Conservation (phyloP, 2,888 invertebrate species). For the Polydrusus tereticollis region DNA sequence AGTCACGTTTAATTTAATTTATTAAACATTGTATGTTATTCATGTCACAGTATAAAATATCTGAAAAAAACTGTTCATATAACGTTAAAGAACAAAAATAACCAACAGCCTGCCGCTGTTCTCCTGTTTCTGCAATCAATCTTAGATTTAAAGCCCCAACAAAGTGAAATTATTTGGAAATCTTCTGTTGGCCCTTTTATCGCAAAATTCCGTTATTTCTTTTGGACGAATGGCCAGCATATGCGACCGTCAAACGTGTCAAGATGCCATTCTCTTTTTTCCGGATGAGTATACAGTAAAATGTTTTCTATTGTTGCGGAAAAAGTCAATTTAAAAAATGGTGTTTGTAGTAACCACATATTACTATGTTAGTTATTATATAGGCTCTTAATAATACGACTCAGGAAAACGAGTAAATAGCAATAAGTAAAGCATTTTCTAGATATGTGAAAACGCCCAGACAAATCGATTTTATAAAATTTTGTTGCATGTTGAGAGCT, state of each 20-base stretch:
- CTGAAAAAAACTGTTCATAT: too few relatives aligned
- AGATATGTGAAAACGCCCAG: too few relatives aligned
- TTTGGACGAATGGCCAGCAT: slow-evolving; percentile 21
- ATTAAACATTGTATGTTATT: too few relatives aligned
- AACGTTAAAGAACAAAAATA: too few relatives aligned
- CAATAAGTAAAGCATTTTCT: too few relatives aligned
- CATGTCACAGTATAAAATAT: too few relatives aligned
- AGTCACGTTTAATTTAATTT: too few relatives aligned
- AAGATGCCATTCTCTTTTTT: slow-evolving; percentile 13
- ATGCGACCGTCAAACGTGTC: slow-evolving; percentile 18
- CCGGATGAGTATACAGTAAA: slow-evolving; percentile 3
- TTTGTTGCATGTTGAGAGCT: too few relatives aligned
- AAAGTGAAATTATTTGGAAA: slow-evolving; percentile 11
- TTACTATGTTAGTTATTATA: too few relatives aligned
- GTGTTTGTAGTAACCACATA: background rate
- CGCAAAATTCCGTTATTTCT: slow-evolving; percentile 3
- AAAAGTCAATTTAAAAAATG: background rate
- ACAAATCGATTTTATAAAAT: too few relatives aligned
- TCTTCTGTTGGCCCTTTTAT: slow-evolving; percentile 4
- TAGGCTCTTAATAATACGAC: too few relatives aligned
- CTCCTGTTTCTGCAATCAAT: background rate
- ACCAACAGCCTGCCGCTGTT: background rate
- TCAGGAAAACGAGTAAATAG: too few relatives aligned
- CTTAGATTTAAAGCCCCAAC: background rate
- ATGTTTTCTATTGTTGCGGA: background rate